Evolutionary conservation across 2,797 vertebrate species (phyloP), one percentile per base, ranked within the genome.

Genomic region (Delichon dasypus): DNA sequence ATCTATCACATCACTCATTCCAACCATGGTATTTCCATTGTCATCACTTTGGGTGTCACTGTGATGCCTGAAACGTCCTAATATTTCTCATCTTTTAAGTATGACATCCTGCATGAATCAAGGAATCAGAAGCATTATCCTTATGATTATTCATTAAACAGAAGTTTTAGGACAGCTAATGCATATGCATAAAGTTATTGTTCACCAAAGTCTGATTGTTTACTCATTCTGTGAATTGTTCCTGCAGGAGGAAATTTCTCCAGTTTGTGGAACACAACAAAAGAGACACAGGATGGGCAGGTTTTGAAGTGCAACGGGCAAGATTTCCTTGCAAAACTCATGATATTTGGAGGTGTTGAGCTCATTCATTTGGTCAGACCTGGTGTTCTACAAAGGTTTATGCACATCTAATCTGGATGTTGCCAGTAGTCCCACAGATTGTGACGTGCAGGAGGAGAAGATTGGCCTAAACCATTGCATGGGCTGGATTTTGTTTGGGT

Each of bases 91-190:
- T 68, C 74, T 54, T 73, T 61, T 32, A 91, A 89, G n/a, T 53
- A 26, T 54, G 9, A 44, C 89, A 61, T 29, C 64, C 55, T 65
- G 87, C 47, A 27, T 71, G 78, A 77, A 55, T 66, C 53, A 74
- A 40, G 12, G 64, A 85, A 42, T 64, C 61, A 36, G 19, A 45
- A 67, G 23, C 60, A 54, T 77, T 89, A 51, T 79, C 90, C 82
- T 71, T 71, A 74, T 72, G 75, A 72, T 88, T 95, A 93, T 95
- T 92, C 90, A 87, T 94, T 65, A 85, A 79, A n/a, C 47, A 55
- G 61, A 74, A 71, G n/a, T 61, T 92, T 85, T 36, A 88, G 84
- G 93, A 71, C 20, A 89, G 61, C 65, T 72, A 22, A 89, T 87
- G 42, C 26, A 93, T 94, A 74, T 80, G 75, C 61, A 90, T 72